Evolutionary conservation across 2,797 vertebrate genomes (phyloP).

Genomic region (Ctenosaura bakeri): DNA sequence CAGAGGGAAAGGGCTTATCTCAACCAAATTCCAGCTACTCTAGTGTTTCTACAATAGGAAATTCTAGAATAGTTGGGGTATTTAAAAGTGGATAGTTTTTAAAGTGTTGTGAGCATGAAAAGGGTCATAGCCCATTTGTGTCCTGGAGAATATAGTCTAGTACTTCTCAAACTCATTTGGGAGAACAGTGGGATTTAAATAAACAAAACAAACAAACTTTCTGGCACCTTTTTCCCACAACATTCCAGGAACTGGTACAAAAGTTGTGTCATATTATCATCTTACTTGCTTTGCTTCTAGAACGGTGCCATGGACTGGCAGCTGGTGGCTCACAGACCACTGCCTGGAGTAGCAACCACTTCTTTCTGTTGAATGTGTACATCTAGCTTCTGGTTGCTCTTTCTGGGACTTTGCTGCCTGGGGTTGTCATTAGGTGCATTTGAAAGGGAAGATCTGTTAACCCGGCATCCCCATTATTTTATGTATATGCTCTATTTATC

Average conservation of each 20-base stretch:
- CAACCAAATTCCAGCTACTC: background rate
- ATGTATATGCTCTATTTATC: conserved; percentile 29
- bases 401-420: conserved; percentile 28
- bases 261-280: too few species aligned
- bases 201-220: too few species aligned
- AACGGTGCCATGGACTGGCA: too few species aligned
- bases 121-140: too few species aligned
- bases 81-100: background rate
- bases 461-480: conserved; percentile 10
- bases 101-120: background rate
- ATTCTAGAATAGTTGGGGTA: too few species aligned
- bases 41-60: background rate
- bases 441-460: conserved; percentile 36
- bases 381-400: conserved; percentile 23
- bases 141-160: too few species aligned
- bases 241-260: too few species aligned
- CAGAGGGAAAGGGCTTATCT: background rate
- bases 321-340: too few species aligned
- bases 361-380: background rate
- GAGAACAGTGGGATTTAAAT: too few species aligned
- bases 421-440: conserved; percentile 15
- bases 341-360: background rate
- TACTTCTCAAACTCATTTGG: too few species aligned
- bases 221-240: too few species aligned
- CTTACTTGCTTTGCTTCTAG: too few species aligned